Evolutionary conservation across 1,140 invertebrate species (phyloP).

Genomic region (Monochamus saltuarius): DNA sequence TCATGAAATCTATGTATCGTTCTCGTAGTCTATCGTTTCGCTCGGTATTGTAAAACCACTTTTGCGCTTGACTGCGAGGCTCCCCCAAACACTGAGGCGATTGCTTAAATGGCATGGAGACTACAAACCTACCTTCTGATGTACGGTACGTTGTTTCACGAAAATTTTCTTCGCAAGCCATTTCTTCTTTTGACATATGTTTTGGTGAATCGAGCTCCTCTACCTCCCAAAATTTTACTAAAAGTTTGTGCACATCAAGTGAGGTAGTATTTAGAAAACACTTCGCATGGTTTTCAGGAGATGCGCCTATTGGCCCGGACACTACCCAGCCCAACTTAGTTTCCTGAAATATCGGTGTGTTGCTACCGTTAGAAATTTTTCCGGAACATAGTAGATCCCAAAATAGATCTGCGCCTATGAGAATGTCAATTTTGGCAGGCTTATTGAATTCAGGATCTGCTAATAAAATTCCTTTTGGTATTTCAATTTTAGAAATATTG

Average conservation of each 20-base stretch:
- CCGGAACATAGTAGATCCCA: too few relatives aligned
- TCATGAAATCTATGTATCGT: neutral
- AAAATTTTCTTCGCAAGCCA: constrained; percentile 1
- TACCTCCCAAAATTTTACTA: constrained; percentile 6
- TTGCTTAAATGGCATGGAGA: constrained; percentile 3
- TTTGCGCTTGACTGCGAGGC: too few relatives aligned
- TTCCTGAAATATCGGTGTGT: too few relatives aligned
- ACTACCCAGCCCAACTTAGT: too few relatives aligned
- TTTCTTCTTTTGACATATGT: neutral
- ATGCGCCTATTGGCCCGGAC: too few relatives aligned
- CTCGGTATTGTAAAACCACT: constrained; percentile 7
- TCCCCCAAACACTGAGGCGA: neutral
- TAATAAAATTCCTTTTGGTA: too few relatives aligned
- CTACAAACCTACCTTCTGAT: constrained; percentile 5
- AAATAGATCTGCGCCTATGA: too few relatives aligned
- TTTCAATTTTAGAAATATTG: neutral
- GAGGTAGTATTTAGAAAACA: neutral
- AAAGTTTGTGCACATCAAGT: neutral
- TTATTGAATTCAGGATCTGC: too few relatives aligned
- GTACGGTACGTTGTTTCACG: neutral
- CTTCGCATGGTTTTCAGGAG: too few relatives aligned
- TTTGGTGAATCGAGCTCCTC: neutral
- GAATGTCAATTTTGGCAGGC: too few relatives aligned
- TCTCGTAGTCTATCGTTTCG: constrained; percentile 5
- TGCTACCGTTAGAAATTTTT: too few relatives aligned